phyloP scores from a whole-genome alignment of 2,797 vertebrate genomes.

The Odontamblyopus lacepedii region DNA sequence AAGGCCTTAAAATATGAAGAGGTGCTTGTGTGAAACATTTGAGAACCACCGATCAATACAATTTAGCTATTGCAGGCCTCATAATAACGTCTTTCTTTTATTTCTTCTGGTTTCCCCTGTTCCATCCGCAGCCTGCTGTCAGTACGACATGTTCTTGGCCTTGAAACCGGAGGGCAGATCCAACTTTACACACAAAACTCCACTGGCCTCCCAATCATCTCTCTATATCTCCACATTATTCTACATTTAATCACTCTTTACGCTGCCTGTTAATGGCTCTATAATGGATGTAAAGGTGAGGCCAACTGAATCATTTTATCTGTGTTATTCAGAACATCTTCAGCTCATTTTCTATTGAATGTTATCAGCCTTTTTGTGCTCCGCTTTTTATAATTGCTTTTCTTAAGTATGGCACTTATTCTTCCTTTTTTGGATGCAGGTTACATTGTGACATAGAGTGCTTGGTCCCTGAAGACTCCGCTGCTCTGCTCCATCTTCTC shows the following conservation, averaged over 20 bases:
- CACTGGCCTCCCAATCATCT: slow-evolving; percentile 16
- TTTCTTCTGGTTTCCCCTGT: not conserved
- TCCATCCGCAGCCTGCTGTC: slow-evolving; percentile 26
- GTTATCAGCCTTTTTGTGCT: slow-evolving; percentile 44
- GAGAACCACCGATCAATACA: not conserved
- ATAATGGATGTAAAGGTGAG: slow-evolving; percentile 36
- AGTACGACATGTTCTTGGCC: slow-evolving; percentile 75
- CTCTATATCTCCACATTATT: slow-evolving; percentile 23
- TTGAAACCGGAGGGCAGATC: slow-evolving; percentile 39
- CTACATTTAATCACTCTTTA: slow-evolving; percentile 36
- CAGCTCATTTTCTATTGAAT: slow-evolving; percentile 53
- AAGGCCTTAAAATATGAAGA: no score
- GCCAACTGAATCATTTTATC: slow-evolving; percentile 45
- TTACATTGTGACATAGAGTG: slow-evolving; percentile 56
- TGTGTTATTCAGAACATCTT: slow-evolving; percentile 35
- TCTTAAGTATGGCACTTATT: slow-evolving; percentile 59
- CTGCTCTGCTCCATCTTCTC: slow-evolving; percentile 48
- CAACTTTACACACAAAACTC: slow-evolving; percentile 25
- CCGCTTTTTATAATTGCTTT: slow-evolving; percentile 68
- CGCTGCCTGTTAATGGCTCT: slow-evolving; percentile 32
- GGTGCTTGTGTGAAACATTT: not conserved
- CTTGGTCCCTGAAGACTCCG: slow-evolving; percentile 58
- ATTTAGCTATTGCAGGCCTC: no score
- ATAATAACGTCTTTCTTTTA: no score
- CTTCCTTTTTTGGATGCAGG: not conserved